Evolutionary conservation across 2,113 vertebrate species (phyloP).

Genomic region (Apteryx mantelli): DNA sequence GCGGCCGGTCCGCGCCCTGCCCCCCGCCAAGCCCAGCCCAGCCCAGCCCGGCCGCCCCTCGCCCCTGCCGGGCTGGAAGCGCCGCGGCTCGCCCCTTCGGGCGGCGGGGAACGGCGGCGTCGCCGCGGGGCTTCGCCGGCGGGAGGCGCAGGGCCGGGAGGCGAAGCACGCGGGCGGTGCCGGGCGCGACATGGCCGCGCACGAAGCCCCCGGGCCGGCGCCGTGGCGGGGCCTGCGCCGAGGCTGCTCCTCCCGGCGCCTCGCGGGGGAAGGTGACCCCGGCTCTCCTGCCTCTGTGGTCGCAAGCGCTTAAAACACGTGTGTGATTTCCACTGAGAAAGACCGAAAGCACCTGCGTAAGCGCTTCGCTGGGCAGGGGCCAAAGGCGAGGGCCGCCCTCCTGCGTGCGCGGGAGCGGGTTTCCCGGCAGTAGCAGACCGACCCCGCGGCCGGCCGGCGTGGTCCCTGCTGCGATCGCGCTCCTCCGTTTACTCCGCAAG

Average conservation of each 20-base stretch:
- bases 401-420: neutral
- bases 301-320: fast-evolving
- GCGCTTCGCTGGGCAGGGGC: fast-evolving
- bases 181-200: fast-evolving
- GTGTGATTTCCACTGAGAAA: fast-evolving
- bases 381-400: fast-evolving
- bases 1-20: neutral
- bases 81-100: no score
- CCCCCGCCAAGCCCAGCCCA: neutral
- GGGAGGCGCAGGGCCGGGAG: no score
- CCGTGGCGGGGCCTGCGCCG: no score
- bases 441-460: neutral
- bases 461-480: neutral
- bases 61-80: neutral
- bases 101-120: fast-evolving
- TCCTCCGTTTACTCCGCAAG: neutral
- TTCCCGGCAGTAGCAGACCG: fast-evolving
- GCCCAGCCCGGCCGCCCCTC: neutral
- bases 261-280: fast-evolving
- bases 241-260: neutral
- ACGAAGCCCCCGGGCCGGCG: neutral
- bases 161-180: fast-evolving
- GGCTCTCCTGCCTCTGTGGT: no score
- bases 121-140: fast-evolving
- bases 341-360: fast-evolving